Evolutionary conservation across 2,888 invertebrate genomes (phyloP).

Genomic region (Strigamia transsilvanica): DNA sequence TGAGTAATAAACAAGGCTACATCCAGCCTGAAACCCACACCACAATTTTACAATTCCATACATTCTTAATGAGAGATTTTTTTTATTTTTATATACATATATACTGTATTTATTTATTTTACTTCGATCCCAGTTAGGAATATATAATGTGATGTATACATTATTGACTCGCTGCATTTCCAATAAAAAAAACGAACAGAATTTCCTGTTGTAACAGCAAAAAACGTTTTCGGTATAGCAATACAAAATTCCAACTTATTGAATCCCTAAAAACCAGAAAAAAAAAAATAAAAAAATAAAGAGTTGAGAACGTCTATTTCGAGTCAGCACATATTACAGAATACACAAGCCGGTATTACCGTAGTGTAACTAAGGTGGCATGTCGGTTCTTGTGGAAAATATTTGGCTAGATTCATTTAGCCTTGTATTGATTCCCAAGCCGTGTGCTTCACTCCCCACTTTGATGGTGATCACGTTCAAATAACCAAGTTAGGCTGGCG

Average conservation of each 20-base stretch:
- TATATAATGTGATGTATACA: no score
- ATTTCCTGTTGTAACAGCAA: no score
- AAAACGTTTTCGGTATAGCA: neutral
- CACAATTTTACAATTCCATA: neutral
- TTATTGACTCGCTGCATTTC: no score
- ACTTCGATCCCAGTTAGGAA: neutral
- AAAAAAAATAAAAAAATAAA: neutral
- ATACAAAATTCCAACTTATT: neutral
- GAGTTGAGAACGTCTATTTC: neutral
- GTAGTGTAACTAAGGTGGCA: neutral
- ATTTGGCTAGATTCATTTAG: conserved; percentile 47
- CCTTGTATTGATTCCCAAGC: conserved; percentile 41
- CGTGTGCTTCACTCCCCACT: conserved; percentile 45
- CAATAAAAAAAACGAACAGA: no score
- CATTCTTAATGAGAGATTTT: neutral
- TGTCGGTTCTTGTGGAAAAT: conserved; percentile 14
- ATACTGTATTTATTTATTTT: neutral
- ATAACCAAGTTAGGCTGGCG: conserved; percentile 43
- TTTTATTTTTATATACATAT: no score
- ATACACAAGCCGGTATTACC: conserved; percentile 5
- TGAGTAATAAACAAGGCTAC: neutral
- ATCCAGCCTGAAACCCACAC: neutral
- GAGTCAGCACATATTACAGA: conserved; percentile 31
- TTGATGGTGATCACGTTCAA: conserved; percentile 48
- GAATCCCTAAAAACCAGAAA: neutral